Evolutionary conservation across 2,888 invertebrate genomes (phyloP).

Genomic region (Entomobrya multifasciata): DNA sequence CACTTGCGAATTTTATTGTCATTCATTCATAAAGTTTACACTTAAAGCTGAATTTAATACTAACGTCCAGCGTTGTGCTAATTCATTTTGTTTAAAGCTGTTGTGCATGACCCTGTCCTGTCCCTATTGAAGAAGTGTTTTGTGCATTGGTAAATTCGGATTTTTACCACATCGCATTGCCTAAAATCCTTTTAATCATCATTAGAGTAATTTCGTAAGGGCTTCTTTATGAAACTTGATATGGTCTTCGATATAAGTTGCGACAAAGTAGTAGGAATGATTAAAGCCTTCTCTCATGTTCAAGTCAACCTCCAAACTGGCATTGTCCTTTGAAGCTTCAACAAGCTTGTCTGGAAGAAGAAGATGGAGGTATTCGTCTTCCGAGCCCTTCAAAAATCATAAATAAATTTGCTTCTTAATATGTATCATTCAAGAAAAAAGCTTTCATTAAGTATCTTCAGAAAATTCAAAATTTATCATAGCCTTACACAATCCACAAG

Average conservation of each 20-base stretch:
- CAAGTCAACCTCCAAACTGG: slow-evolving; percentile 86
- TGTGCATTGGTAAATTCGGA: too few species aligned
- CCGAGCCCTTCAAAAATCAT: slow-evolving; percentile 86
- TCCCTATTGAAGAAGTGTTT: too few species aligned
- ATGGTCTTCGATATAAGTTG: slow-evolving; percentile 95
- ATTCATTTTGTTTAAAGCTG: not conserved
- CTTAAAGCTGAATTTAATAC: too few species aligned
- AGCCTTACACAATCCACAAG: slow-evolving; percentile 82
- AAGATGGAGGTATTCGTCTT: slow-evolving; percentile 91
- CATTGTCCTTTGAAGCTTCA: slow-evolving; percentile 85
- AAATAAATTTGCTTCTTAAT: not conserved
- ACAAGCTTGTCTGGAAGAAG: slow-evolving; percentile 92
- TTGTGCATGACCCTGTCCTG: too few species aligned
- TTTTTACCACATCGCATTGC: too few species aligned
- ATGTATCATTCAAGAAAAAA: not conserved
- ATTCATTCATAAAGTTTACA: too few species aligned
- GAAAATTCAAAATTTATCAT: not conserved
- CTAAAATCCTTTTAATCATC: too few species aligned
- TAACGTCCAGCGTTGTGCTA: slow-evolving; percentile 1
- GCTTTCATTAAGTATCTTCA: too few species aligned
- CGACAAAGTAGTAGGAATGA: slow-evolving; percentile 96
- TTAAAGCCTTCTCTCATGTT: slow-evolving; percentile 93
- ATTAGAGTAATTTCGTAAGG: not conserved
- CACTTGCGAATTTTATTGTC: too few species aligned
- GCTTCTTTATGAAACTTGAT: slow-evolving; percentile 87